These are phyloP conservation scores for Anadara kagoshimensis DNA, from an alignment of 1,140 invertebrate genomes.

Conservation along the genomic window DNA sequence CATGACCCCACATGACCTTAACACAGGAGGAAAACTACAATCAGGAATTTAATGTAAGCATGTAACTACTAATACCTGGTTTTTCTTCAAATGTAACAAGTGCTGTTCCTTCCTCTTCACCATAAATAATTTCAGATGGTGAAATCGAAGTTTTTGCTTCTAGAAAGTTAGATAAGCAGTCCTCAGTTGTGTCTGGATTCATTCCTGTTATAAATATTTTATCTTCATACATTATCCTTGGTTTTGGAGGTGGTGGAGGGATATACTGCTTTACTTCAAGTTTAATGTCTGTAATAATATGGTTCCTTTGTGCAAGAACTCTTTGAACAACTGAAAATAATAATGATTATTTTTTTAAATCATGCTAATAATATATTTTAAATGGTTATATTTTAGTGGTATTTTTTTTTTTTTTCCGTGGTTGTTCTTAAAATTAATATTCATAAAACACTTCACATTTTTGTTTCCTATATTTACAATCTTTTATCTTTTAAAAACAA, in stretches of 20 bases:
- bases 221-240: conserved; percentile 26
- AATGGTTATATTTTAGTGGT: background rate
- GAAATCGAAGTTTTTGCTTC: conserved; percentile 26
- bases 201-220: conserved; percentile 32
- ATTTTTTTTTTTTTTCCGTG: too few species aligned
- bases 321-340: conserved; percentile 13
- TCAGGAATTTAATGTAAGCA: too few species aligned
- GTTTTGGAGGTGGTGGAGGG: conserved; percentile 42
- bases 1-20: too few species aligned
- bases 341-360: background rate
- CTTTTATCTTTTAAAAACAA: too few species aligned
- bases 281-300: conserved; percentile 7
- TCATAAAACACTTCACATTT: too few species aligned
- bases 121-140: conserved; percentile 23
- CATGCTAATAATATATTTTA: background rate
- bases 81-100: conserved; percentile 37
- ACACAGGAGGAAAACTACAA: too few species aligned
- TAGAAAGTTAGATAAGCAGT: conserved; percentile 32
- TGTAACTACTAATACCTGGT: too few species aligned
- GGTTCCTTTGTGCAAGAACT: conserved; percentile 1
- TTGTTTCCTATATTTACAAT: too few species aligned
- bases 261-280: conserved; percentile 20
- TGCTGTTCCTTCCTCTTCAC: conserved; percentile 32
- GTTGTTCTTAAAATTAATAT: too few species aligned
- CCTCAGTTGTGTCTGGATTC: conserved; percentile 26